These are phyloP conservation scores for Misgurnus mizolepis DNA, from an alignment of 2,113 vertebrate genomes.

Conservation along the genomic window DNA sequence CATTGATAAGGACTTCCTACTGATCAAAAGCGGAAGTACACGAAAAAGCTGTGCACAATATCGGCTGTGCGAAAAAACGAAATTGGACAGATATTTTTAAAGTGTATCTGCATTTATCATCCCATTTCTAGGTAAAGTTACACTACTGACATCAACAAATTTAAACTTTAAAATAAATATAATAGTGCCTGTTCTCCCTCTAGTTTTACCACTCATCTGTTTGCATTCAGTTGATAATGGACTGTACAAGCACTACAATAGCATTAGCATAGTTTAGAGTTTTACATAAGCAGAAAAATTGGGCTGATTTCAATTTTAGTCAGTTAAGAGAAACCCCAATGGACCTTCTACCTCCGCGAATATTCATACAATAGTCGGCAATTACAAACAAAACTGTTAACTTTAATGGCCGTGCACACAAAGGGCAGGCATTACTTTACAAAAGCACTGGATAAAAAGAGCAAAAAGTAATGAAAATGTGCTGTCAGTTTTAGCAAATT, in stretches of 20 bases:
- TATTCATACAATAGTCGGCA: constrained; percentile 43
- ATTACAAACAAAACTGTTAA: constrained; percentile 33
- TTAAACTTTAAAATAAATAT: constrained; percentile 20
- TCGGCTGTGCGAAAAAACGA: no score
- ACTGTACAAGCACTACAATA: constrained; percentile 36
- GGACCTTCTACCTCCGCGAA: constrained; percentile 27
- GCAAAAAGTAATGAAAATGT: background rate
- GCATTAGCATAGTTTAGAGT: constrained; percentile 47
- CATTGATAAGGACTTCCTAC: no score
- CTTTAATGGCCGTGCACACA: constrained; percentile 12
- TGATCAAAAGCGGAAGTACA: no score
- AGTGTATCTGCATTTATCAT: no score
- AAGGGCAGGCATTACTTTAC: background rate
- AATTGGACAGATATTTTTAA: no score
- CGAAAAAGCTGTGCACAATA: no score
- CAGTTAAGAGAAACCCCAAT: constrained; percentile 33
- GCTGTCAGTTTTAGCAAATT: background rate
- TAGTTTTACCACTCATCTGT: constrained; percentile 27
- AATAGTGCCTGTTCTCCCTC: constrained; percentile 23
- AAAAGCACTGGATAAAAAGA: background rate
- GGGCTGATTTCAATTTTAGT: constrained; percentile 40
- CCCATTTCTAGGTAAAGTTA: background rate
- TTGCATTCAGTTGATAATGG: constrained; percentile 35
- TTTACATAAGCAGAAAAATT: constrained; percentile 44
- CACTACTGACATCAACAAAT: constrained; percentile 16